These are phyloP conservation scores for Andrena camellia DNA, from an alignment of 2,888 invertebrate genomes.

Conservation along the genomic window DNA sequence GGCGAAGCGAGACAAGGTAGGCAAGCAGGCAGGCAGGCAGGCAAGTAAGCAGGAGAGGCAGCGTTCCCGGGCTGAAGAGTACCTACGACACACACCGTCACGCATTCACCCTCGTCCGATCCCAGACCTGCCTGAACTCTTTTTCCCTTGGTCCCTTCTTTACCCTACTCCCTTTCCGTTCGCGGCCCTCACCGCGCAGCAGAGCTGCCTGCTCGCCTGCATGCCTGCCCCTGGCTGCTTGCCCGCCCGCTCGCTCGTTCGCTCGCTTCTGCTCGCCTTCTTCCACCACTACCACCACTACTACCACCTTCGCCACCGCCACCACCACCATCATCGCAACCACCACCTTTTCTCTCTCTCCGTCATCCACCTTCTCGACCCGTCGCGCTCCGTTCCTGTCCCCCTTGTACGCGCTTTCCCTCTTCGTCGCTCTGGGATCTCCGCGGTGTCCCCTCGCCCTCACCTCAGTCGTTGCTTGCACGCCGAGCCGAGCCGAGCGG, in stretches of 20 bases:
- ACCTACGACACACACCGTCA: conserved; percentile 76
- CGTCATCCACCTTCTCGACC: conserved; percentile 64
- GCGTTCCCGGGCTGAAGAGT: conserved; percentile 61
- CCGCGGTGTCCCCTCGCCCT: conserved; percentile 60
- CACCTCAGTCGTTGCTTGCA: conserved; percentile 66
- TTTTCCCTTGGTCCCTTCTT: conserved; percentile 78
- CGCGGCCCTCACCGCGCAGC: conserved; percentile 50
- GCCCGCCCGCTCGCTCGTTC: conserved; percentile 25
- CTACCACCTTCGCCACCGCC: conserved; percentile 39
- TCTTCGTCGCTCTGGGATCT: conserved; percentile 62
- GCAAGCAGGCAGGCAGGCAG: conserved; percentile 14
- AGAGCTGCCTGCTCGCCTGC: conserved; percentile 59
- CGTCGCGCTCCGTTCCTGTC: conserved; percentile 51
- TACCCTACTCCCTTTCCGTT: conserved; percentile 68
- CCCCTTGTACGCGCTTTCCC: conserved; percentile 46
- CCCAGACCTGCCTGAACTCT: conserved; percentile 82
- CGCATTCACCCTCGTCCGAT: conserved; percentile 81
- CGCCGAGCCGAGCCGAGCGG: conserved; percentile 63
- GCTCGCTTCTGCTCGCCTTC: conserved; percentile 41
- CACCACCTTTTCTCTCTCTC: conserved; percentile 46
- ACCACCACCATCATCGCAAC: conserved; percentile 10
- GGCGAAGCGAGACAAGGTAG: conserved; percentile 22
- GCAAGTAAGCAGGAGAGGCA: conserved; percentile 56
- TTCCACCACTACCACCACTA: conserved; percentile 46
- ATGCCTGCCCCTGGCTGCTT: conserved; percentile 60